phyloP scores from a whole-genome alignment of 2,888 invertebrate species.

The Chaitophorus viminalis region DNA sequence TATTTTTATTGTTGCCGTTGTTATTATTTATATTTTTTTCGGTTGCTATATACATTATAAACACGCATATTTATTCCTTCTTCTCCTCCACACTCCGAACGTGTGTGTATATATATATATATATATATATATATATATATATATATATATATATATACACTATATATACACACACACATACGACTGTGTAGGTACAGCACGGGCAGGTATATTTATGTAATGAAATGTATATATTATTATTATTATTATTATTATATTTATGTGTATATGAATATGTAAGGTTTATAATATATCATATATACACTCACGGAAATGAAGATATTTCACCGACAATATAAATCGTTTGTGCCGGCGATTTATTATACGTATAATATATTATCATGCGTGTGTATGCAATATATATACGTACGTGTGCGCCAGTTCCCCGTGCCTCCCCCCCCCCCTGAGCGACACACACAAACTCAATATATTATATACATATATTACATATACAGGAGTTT shows the following conservation, averaged over 20 bases:
- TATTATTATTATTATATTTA: no score
- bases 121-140: background rate
- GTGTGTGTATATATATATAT: background rate
- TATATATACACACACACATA: no score
- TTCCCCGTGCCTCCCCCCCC: background rate
- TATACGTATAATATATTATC: background rate
- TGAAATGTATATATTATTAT: background rate
- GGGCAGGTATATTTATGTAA: background rate
- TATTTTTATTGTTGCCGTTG: constrained; percentile 1
- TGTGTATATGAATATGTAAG: background rate
- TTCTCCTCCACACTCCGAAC: background rate
- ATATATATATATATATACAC: background rate
- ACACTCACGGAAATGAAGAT: constrained; percentile 50
- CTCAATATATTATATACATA: no score
- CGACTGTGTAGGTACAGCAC: background rate
- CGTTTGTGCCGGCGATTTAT: constrained; percentile 50
- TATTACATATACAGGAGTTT: no score
- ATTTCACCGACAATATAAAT: constrained; percentile 46
- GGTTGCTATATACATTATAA: background rate
- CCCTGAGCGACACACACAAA: no score
- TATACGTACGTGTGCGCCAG: background rate
- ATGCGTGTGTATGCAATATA: no score
- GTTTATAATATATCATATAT: background rate
- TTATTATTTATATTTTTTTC: background rate
- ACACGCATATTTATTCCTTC: background rate